These are phyloP conservation scores for Lucilia sericata DNA, from an alignment of 1,140 invertebrate genomes.

Conservation along the genomic window DNA sequence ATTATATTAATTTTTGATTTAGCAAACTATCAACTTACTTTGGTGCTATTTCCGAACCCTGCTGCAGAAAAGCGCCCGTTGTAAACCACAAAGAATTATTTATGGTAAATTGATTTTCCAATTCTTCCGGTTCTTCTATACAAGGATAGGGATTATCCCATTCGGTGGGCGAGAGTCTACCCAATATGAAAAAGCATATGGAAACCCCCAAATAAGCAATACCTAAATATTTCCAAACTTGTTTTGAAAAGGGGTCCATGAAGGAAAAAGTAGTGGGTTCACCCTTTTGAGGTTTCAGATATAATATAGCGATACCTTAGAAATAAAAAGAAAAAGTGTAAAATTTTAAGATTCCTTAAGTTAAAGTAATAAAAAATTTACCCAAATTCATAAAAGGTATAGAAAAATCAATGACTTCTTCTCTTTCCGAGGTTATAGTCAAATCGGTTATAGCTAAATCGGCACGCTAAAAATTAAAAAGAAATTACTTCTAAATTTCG, in stretches of 20 bases:
- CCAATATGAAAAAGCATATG: conserved; percentile 83
- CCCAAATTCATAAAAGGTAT: conserved; percentile 92
- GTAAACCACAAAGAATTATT: conserved; percentile 88
- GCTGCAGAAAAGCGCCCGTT: conserved; percentile 84
- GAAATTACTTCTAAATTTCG: neutral
- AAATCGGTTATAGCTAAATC: conserved; percentile 91
- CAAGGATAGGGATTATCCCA: conserved; percentile 88
- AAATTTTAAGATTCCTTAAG: neutral
- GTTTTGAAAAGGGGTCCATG: conserved; percentile 85
- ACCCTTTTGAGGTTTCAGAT: conserved; percentile 82
- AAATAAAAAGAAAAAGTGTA: neutral
- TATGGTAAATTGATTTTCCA: conserved; percentile 87
- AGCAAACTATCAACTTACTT: conserved; percentile 70
- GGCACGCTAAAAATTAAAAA: conserved; percentile 69
- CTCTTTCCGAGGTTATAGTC: conserved; percentile 87
- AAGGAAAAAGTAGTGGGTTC: conserved; percentile 88
- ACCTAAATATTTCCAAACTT: conserved; percentile 85
- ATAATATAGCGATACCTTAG: conserved; percentile 86
- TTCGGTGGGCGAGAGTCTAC: conserved; percentile 82
- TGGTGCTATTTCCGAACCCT: conserved; percentile 87
- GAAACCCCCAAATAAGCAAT: conserved; percentile 84
- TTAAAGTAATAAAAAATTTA: neutral
- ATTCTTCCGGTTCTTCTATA: conserved; percentile 78
- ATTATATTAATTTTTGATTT: neutral
- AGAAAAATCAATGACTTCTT: conserved; percentile 89